Evolutionary conservation across 2,888 invertebrate genomes (phyloP).

Genomic region (Nipponacmea schrenckii): DNA sequence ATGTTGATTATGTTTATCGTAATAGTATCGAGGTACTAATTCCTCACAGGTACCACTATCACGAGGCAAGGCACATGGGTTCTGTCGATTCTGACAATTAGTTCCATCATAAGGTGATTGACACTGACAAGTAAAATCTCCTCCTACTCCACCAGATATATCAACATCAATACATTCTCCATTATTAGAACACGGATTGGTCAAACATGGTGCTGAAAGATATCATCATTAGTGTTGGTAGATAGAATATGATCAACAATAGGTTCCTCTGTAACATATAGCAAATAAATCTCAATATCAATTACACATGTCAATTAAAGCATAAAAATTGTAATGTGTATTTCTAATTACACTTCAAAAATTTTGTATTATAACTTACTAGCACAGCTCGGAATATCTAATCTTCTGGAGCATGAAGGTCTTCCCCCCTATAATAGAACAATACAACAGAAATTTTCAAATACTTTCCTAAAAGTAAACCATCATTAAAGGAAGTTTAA

Average conservation of each 20-base stretch:
- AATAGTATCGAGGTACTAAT: constrained; percentile 50
- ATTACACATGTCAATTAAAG: neutral
- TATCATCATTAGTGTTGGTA: neutral
- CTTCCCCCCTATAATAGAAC: constrained; percentile 36
- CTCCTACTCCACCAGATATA: constrained; percentile 16
- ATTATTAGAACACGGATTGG: constrained; percentile 53
- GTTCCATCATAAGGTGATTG: constrained; percentile 53
- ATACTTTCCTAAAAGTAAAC: too few species aligned
- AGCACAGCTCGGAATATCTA: constrained; percentile 48
- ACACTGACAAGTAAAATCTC: constrained; percentile 50
- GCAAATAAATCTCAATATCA: neutral
- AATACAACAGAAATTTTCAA: neutral
- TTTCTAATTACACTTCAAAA: too few species aligned
- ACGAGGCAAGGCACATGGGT: constrained; percentile 56
- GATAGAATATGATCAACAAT: constrained; percentile 8
- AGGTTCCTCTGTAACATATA: neutral
- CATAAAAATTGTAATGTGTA: neutral
- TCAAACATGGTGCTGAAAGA: constrained; percentile 49
- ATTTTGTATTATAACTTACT: constrained; percentile 33
- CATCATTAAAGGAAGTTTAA: too few species aligned
- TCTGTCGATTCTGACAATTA: constrained; percentile 49
- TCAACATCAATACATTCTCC: constrained; percentile 47
- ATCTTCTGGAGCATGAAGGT: constrained; percentile 42
- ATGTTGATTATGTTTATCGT: constrained; percentile 51
- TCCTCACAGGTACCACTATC: constrained; percentile 54